A percentile compares a stretch with the other conserved stretches of the same genome.
These are phyloP conservation scores for Hoplodrina ambigua DNA, from an alignment of 2,888 invertebrate species.

Conservation along the genomic window DNA sequence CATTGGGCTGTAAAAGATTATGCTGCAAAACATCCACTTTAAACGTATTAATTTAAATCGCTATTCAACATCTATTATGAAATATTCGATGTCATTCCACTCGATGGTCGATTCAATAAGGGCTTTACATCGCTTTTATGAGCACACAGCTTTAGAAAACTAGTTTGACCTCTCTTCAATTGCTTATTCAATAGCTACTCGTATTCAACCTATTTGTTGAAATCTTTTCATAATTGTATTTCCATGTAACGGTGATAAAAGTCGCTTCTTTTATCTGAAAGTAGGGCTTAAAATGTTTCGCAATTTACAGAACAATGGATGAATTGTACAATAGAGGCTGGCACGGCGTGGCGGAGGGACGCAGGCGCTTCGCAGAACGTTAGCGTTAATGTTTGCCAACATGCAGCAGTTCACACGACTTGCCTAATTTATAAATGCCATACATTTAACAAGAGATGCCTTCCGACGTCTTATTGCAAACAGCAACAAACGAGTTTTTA, in stretches of 20 bases:
- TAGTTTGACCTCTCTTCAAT: slow-evolving; percentile 26
- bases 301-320: slow-evolving; percentile 54
- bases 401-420: slow-evolving; percentile 42
- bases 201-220: slow-evolving; percentile 7
- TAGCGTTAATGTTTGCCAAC: slow-evolving; percentile 24
- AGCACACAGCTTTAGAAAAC: slow-evolving; percentile 31
- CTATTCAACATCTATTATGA: slow-evolving; percentile 11
- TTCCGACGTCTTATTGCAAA: slow-evolving; percentile 69
- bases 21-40: slow-evolving; percentile 8
- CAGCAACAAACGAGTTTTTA: slow-evolving; percentile 65
- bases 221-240: slow-evolving; percentile 42
- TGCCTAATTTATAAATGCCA: slow-evolving; percentile 62
- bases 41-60: slow-evolving; percentile 19
- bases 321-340: slow-evolving; percentile 50
- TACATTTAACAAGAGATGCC: slow-evolving; percentile 65
- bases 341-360: slow-evolving; percentile 24
- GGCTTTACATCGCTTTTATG: slow-evolving; percentile 4
- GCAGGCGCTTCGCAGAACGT: slow-evolving; percentile 35
- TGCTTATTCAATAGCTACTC: slow-evolving; percentile 20
- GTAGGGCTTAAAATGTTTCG: slow-evolving; percentile 47
- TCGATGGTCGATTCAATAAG: slow-evolving; percentile 23
- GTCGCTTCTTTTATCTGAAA: slow-evolving; percentile 47
- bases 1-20: slow-evolving; percentile 15
- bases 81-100: slow-evolving; percentile 25
- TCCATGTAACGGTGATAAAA: slow-evolving; percentile 29